Conservation (phyloP, 1,140 invertebrate species). For the Caerostris extrusa region DNA sequence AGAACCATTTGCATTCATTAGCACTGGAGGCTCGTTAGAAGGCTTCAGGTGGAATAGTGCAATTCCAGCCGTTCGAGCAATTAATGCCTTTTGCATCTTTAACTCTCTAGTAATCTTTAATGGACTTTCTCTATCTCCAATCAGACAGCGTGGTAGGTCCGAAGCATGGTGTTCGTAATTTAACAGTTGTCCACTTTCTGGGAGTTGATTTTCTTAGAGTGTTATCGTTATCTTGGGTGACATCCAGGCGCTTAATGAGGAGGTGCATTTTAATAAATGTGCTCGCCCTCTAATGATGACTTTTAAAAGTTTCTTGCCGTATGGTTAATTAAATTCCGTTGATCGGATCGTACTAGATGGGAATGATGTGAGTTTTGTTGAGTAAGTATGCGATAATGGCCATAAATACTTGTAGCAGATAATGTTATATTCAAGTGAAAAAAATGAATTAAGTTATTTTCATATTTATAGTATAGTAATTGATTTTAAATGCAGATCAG, state of each 20-base stretch:
- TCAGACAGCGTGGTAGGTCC: background rate
- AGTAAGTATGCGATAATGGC: no score
- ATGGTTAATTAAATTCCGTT: background rate
- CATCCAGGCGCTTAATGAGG: background rate
- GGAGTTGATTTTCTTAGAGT: background rate
- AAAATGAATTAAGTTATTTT: no score
- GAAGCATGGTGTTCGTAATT: background rate
- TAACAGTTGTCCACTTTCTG: background rate
- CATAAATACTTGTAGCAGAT: no score
- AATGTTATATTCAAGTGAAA: no score
- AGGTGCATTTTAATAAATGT: background rate
- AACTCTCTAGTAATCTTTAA: slow-evolving; percentile 56
- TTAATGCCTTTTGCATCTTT: slow-evolving; percentile 52
- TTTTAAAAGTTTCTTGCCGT: background rate
- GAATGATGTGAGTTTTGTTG: no score
- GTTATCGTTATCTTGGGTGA: background rate
- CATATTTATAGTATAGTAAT: no score
- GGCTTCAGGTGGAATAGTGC: background rate
- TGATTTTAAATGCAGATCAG: no score
- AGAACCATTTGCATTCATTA: slow-evolving; percentile 35
- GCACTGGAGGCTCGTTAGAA: slow-evolving; percentile 36
- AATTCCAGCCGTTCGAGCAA: background rate
- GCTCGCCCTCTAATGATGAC: background rate
- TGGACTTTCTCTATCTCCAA: slow-evolving; percentile 45
- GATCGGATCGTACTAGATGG: no score